Evolutionary conservation across 2,113 vertebrate genomes (phyloP).

Genomic region (Microcebus jonahi): DNA sequence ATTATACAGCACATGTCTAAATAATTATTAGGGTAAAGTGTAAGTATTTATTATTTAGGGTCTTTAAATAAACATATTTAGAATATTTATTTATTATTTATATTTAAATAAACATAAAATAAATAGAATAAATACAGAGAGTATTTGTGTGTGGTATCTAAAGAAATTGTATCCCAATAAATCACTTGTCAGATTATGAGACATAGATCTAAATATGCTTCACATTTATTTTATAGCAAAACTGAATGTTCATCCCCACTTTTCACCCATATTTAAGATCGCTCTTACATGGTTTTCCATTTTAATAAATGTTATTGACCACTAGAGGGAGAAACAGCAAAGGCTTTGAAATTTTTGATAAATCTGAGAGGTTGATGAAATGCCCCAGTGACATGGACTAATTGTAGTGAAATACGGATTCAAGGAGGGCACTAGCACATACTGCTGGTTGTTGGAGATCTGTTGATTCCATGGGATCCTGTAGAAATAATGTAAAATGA

Average conservation of each 20-base stretch:
- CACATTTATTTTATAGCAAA: conserved; percentile 23
- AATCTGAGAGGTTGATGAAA: neutral
- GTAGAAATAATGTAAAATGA: neutral
- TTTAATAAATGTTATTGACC: conserved; percentile 61
- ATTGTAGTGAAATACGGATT: neutral
- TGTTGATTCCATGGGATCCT: neutral
- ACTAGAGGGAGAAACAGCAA: conserved; percentile 79
- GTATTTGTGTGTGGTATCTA: neutral
- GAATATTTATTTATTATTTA: too few species aligned
- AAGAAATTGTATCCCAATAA: conserved; percentile 32
- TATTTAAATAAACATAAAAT: neutral
- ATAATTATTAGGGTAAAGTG: neutral
- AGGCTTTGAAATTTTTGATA: conserved; percentile 64
- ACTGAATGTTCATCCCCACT: neutral
- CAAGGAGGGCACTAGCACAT: neutral
- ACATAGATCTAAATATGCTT: conserved; percentile 1
- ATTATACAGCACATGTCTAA: neutral
- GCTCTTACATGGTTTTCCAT: neutral
- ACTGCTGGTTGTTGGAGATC: neutral
- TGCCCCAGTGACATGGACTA: neutral
- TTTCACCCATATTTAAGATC: neutral
- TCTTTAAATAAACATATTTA: too few species aligned
- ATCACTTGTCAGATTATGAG: conserved; percentile 1
- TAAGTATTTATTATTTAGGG: neutral
- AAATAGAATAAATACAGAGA: conserved; percentile 8